Percentiles rank a stretch among this genome's conserved stretches.
phyloP scores from a whole-genome alignment of 2,113 vertebrate species.

The Bungarus multicinctus region DNA sequence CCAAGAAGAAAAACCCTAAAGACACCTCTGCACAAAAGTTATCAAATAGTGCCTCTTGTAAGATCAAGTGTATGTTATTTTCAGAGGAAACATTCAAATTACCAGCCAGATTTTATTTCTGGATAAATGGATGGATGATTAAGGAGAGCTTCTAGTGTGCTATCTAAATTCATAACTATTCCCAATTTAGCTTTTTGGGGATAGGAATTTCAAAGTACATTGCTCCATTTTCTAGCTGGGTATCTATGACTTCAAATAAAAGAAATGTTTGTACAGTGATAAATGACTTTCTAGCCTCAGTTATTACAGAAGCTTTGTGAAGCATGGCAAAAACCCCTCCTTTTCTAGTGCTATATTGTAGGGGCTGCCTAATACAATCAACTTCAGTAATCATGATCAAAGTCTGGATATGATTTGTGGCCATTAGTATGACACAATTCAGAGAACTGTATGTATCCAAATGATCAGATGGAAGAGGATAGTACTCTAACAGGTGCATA shows the following conservation, averaged over 20 bases:
- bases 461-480: background rate
- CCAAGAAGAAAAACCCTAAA: background rate
- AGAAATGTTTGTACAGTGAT: background rate
- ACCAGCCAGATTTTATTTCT: background rate
- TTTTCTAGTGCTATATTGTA: background rate
- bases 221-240: background rate
- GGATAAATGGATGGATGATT: background rate
- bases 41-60: background rate
- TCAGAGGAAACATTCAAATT: background rate
- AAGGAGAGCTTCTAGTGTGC: background rate
- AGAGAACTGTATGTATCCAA: background rate
- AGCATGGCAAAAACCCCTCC: slow-evolving; percentile 7
- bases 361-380: background rate
- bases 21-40: background rate
- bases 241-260: background rate
- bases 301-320: background rate
- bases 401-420: background rate
- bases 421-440: background rate
- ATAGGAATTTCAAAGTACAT: slow-evolving; percentile 4
- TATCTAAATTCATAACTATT: background rate
- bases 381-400: background rate
- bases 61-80: background rate
- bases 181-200: background rate
- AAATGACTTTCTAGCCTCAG: background rate
- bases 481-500: background rate